These are phyloP conservation scores for Pristionchus entomophagus DNA, from an alignment of 2,888 invertebrate species.

Conservation along the genomic window DNA sequence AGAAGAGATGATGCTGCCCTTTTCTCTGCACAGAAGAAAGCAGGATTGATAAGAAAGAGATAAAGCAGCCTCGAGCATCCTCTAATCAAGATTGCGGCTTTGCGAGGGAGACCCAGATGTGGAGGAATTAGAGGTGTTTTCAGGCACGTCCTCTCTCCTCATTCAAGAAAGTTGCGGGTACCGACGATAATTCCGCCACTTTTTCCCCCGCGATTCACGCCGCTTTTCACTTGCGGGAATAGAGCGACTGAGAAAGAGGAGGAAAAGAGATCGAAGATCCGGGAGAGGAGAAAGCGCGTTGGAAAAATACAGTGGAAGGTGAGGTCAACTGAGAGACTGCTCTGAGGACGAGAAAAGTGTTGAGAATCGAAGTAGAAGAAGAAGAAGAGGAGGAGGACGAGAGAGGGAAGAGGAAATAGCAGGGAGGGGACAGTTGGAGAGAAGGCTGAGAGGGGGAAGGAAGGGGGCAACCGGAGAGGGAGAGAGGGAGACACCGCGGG, in stretches of 20 bases:
- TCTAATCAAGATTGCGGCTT: neutral
- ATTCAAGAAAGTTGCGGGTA: neutral
- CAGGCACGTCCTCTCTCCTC: no score
- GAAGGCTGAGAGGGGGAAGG: no score
- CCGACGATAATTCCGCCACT: neutral
- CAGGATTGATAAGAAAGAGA: constrained; percentile 3
- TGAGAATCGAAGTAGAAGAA: constrained; percentile 2
- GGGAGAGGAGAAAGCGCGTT: neutral
- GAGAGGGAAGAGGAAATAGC: neutral
- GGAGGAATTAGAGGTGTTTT: neutral
- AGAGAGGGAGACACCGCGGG: neutral
- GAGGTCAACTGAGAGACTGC: constrained; percentile 20
- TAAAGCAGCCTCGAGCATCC: neutral
- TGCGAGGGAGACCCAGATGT: neutral
- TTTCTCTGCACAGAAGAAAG: constrained; percentile 8
- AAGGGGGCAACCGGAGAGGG: no score
- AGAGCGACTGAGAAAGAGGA: neutral
- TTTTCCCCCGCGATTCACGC: neutral
- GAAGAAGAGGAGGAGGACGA: neutral
- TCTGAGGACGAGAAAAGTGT: constrained; percentile 2
- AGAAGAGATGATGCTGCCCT: neutral
- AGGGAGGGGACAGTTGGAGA: neutral
- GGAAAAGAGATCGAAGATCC: neutral
- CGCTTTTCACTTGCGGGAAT: neutral
- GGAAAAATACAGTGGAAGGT: neutral